Percentiles rank a stretch among this genome's conserved stretches.
These are phyloP conservation scores for Dryobotodes eremita DNA, from an alignment of 2,888 invertebrate genomes.

Conservation along the genomic window DNA sequence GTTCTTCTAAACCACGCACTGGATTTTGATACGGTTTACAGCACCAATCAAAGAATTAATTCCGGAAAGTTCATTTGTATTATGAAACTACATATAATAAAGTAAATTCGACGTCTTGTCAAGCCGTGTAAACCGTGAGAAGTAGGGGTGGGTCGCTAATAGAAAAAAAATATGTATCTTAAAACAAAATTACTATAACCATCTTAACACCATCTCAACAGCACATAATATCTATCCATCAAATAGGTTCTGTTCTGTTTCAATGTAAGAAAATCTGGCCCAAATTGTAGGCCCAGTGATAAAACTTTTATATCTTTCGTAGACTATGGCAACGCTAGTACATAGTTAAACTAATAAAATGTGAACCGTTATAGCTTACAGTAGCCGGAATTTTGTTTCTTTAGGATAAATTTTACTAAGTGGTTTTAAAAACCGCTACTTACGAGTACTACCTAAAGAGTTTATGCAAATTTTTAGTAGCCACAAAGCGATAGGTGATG, in stretches of 20 bases:
- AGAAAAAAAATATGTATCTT: neutral
- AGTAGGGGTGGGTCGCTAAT: neutral
- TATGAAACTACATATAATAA: no score
- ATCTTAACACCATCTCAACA: neutral
- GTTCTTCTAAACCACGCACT: neutral
- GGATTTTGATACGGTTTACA: neutral
- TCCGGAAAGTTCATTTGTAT: neutral
- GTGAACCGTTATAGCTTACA: neutral
- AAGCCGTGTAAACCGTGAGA: neutral
- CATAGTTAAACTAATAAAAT: slow-evolving; percentile 29
- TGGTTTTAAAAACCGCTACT: neutral
- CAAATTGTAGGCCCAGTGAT: slow-evolving; percentile 9
- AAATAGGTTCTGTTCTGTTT: neutral
- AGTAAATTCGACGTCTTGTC: neutral
- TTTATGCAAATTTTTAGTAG: neutral
- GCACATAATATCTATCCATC: no score
- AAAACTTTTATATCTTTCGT: slow-evolving; percentile 41
- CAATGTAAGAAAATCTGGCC: slow-evolving; percentile 30
- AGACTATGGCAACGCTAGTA: neutral
- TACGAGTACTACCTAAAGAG: neutral
- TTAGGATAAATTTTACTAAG: neutral
- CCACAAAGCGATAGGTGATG: no score
- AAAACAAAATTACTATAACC: neutral
- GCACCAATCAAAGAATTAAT: no score
- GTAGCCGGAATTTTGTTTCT: slow-evolving; percentile 4